Percentiles rank a stretch among this genome's conserved stretches.
Conservation (phyloP, 2,113 vertebrate species). For the Cranoglanis bouderius region DNA sequence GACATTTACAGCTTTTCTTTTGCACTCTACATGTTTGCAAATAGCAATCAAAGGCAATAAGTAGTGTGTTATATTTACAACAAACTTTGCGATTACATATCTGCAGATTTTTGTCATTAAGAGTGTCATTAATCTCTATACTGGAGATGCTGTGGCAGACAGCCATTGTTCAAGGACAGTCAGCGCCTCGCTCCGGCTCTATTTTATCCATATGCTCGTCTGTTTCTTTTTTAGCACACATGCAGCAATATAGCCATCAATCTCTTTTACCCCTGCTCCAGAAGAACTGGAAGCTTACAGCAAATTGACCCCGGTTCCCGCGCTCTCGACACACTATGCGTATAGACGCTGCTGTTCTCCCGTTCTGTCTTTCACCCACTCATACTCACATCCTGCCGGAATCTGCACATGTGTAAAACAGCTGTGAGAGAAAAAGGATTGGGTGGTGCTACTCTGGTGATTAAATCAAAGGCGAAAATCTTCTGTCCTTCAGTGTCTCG, state of each 20-base stretch:
- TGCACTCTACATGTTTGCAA: background rate
- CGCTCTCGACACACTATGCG: conserved; percentile 28
- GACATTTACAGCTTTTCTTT: background rate
- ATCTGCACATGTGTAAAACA: background rate
- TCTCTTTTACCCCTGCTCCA: conserved; percentile 32
- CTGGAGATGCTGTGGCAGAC: background rate
- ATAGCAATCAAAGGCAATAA: background rate
- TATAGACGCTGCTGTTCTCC: background rate
- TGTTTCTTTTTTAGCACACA: conserved; percentile 14
- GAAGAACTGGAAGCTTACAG: conserved; percentile 40
- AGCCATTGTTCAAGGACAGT: conserved; percentile 36
- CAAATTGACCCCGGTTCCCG: conserved; percentile 32
- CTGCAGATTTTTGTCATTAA: background rate
- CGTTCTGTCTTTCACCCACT: conserved; percentile 22
- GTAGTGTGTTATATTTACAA: background rate
- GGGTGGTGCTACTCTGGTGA: background rate
- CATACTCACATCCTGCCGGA: conserved; percentile 6
- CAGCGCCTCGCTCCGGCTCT: conserved; percentile 8
- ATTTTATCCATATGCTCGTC: conserved; percentile 17
- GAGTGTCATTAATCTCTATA: background rate
- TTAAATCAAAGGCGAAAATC: background rate
- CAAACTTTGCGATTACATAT: background rate
- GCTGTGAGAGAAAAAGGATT: background rate
- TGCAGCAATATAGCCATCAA: conserved; percentile 42
- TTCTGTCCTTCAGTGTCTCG: background rate